A percentile compares a stretch with the other conserved stretches of the same genome.
Evolutionary conservation across 2,888 invertebrate species (phyloP).

Genomic region (Coelopa pilipes): DNA sequence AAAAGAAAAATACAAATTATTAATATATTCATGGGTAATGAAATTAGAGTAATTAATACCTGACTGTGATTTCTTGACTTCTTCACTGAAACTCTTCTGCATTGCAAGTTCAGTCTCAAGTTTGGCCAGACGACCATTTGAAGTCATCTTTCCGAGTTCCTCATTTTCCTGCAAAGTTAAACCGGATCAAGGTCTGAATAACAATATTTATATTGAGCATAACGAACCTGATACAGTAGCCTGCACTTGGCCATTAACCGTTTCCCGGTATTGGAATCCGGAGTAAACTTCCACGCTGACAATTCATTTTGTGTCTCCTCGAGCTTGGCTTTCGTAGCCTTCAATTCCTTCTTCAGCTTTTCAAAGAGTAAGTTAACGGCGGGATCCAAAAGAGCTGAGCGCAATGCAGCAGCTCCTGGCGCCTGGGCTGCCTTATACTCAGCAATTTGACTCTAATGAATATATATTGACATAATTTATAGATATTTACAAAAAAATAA

Average conservation of each 20-base stretch:
- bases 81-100: slow-evolving; percentile 94
- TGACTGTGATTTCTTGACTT: slow-evolving; percentile 95
- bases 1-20: slow-evolving; percentile 14
- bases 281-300: slow-evolving; percentile 98
- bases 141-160: slow-evolving; percentile 94
- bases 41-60: slow-evolving; percentile 70
- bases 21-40: background rate
- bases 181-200: background rate
- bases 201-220: background rate
- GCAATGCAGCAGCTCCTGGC: slow-evolving; percentile 78
- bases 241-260: slow-evolving; percentile 97
- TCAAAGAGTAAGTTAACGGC: slow-evolving; percentile 94
- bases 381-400: slow-evolving; percentile 90
- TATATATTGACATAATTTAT: slow-evolving; percentile 1
- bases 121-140: slow-evolving; percentile 93
- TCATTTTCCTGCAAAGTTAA: slow-evolving; percentile 79
- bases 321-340: slow-evolving; percentile 87
- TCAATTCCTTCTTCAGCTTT: slow-evolving; percentile 89
- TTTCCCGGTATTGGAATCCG: slow-evolving; percentile 99
- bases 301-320: slow-evolving; percentile 98
- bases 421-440: slow-evolving; percentile 92
- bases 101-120: slow-evolving; percentile 94
- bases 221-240: slow-evolving; percentile 78
- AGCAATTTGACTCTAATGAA: slow-evolving; percentile 85
- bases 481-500: background rate